Evolutionary conservation across 1,140 invertebrate genomes (phyloP), one percentile per base, ranked within the genome.

Genomic region (Drosophila ambigua): DNA sequence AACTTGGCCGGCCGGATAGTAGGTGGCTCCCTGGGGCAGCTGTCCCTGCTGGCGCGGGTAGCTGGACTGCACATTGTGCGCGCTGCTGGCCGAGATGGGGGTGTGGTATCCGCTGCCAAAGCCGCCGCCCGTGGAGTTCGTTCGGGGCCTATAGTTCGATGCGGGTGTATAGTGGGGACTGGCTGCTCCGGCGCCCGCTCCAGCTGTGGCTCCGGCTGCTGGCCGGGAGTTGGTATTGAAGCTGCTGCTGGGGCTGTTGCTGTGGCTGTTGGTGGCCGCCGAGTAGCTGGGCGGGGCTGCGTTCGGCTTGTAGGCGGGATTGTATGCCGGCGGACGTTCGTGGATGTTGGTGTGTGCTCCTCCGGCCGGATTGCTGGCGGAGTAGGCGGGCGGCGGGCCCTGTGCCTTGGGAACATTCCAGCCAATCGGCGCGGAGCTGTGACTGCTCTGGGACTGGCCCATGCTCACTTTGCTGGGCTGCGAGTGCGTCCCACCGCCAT

Each of bases 351-450:
- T 83, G 44, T 59, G 80, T 3, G 90, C 89, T 0, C 89, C 90
- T 9, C 89, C 88, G 2, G 11, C 65, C 4, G 87, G 73, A 73
- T 90, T 90, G 2, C 48, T 54, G 9, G 82, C 64, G 1, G 85
- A 79, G 60, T 92, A 91, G 0, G 90, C 71, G 1, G 90, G 90
- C 26, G 88, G 90, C 9, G 90, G 88, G 4, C 87, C 88, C 35
- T 85, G 79, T 0, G 77, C 43, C 72, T 91, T 84, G 0, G 82
- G 90, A 8, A 89, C 79, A 65, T 91, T 91, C 90, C 90, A 91
- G 28, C 90, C 90, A 3, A 91, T 76, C 5, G 83, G 72, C 1
- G 48, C 9, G 5, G 72, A 45, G 0, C 53, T 63, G 16, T 58
- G 46, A 26, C 49, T 75, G 53, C 28, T 49, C 45, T 78, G 81